phyloP scores from a whole-genome alignment of 2,113 vertebrate genomes.

The Hirundichthys speculiger region DNA sequence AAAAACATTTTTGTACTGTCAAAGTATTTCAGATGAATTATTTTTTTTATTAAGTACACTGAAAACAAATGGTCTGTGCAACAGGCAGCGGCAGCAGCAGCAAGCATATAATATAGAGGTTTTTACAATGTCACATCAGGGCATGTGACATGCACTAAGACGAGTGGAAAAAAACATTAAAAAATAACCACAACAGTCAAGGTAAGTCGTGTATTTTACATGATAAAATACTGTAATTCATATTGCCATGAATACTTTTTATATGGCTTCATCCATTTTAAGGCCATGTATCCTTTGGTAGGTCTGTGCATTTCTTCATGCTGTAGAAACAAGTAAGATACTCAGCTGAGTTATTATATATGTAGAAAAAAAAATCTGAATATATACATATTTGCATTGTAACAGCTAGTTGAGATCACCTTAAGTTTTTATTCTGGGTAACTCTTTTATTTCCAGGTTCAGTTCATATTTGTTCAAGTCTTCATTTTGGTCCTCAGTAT shows the following conservation, averaged over 20 bases:
- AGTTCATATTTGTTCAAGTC: conserved; percentile 67
- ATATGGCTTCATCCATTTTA: conserved; percentile 54
- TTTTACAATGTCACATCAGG: conserved; percentile 18
- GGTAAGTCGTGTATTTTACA: conserved; percentile 32
- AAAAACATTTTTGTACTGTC: background rate
- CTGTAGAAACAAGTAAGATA: conserved; percentile 13
- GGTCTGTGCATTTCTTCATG: conserved; percentile 48
- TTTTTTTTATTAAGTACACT: background rate
- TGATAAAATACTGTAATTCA: conserved; percentile 26
- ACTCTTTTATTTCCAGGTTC: conserved; percentile 56
- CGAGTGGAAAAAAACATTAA: conserved; percentile 6
- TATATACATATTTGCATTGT: conserved; percentile 42
- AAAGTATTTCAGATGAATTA: background rate
- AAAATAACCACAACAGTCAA: conserved; percentile 3
- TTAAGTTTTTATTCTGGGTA: conserved; percentile 68
- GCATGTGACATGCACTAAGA: conserved; percentile 25
- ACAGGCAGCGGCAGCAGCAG: conserved; percentile 39
- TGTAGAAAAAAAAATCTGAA: background rate
- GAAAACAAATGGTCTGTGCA: conserved; percentile 36
- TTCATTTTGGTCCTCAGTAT: conserved; percentile 40
- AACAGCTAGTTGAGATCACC: conserved; percentile 23
- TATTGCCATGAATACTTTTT: conserved; percentile 40
- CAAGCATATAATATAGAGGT: conserved; percentile 35
- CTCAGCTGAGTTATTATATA: conserved; percentile 18
- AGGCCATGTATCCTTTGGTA: conserved; percentile 39